phyloP scores from a whole-genome alignment of 2,797 vertebrate genomes.

The Takifugu ocellatus region DNA sequence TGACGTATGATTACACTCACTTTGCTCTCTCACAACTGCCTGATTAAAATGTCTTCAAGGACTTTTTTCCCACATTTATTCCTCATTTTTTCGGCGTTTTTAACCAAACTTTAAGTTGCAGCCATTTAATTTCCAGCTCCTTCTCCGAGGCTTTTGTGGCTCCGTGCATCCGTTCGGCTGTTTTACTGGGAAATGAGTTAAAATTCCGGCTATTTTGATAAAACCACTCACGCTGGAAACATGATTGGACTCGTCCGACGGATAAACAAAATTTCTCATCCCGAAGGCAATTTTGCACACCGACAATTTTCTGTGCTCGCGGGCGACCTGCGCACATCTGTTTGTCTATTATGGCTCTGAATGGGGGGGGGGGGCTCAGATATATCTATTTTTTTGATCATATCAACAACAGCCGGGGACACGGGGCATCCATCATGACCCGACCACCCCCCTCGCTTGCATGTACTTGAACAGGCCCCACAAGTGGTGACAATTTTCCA shows the following conservation, averaged over 20 bases:
- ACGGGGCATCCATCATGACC: constrained; percentile 71
- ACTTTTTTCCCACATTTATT: neutral
- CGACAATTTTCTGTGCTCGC: constrained; percentile 58
- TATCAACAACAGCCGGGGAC: constrained; percentile 64
- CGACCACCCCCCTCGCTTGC: constrained; percentile 59
- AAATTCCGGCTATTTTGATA: constrained; percentile 46
- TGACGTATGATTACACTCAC: constrained; percentile 7
- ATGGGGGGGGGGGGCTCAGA: constrained; percentile 20
- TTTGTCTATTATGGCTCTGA: constrained; percentile 50
- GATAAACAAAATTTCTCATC: constrained; percentile 62
- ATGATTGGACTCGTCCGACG: constrained; percentile 53
- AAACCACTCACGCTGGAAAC: constrained; percentile 50
- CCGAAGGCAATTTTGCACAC: constrained; percentile 62
- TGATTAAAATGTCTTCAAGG: neutral
- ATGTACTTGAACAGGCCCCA: constrained; percentile 69
- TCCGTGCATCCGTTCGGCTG: constrained; percentile 20
- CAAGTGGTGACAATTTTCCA: constrained; percentile 80
- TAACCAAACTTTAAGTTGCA: neutral
- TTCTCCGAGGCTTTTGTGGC: constrained; percentile 2
- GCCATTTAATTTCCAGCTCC: constrained; percentile 11
- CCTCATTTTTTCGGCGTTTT: neutral
- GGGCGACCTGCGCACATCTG: constrained; percentile 48
- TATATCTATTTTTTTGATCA: constrained; percentile 57
- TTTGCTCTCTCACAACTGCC: neutral
- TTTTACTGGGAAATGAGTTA: constrained; percentile 40